phyloP scores from a whole-genome alignment of 2,797 vertebrate genomes.

The Sylvilagus floridanus region DNA sequence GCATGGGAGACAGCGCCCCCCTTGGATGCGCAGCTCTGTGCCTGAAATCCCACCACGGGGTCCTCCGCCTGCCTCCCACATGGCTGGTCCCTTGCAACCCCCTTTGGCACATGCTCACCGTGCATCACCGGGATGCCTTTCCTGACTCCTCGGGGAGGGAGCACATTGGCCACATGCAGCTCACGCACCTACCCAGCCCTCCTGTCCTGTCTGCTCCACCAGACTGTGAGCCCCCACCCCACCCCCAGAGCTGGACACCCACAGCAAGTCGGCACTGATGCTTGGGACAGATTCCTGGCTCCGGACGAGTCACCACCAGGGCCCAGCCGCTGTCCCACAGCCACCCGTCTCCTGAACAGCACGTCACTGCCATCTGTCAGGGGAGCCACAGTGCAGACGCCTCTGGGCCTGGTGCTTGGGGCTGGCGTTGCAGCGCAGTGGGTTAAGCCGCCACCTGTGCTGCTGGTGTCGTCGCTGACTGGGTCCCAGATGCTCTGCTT shows the following conservation, averaged over 20 bases:
- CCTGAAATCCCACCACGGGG: neutral
- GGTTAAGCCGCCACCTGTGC: too few species aligned
- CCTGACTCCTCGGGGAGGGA: neutral
- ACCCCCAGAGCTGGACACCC: neutral
- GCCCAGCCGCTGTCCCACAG: accelerated
- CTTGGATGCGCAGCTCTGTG: neutral
- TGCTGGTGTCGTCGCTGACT: too few species aligned
- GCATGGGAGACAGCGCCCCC: neutral
- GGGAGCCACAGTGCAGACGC: neutral
- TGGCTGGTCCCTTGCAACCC: neutral
- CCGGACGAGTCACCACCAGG: too few species aligned
- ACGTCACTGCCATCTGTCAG: neutral
- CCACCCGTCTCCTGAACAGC: neutral
- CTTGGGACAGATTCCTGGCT: neutral
- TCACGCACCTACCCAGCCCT: neutral
- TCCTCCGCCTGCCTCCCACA: neutral
- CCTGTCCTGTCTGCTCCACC: neutral
- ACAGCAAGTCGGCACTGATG: neutral
- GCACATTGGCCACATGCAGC: neutral
- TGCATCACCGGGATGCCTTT: neutral
- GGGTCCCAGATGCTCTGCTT: too few species aligned
- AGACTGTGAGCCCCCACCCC: neutral
- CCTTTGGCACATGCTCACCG: too few species aligned
- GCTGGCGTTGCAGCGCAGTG: too few species aligned
- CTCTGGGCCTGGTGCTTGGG: neutral